phyloP scores from a whole-genome alignment of 2,797 vertebrate genomes.

The Kryptolebias ocellatus region DNA sequence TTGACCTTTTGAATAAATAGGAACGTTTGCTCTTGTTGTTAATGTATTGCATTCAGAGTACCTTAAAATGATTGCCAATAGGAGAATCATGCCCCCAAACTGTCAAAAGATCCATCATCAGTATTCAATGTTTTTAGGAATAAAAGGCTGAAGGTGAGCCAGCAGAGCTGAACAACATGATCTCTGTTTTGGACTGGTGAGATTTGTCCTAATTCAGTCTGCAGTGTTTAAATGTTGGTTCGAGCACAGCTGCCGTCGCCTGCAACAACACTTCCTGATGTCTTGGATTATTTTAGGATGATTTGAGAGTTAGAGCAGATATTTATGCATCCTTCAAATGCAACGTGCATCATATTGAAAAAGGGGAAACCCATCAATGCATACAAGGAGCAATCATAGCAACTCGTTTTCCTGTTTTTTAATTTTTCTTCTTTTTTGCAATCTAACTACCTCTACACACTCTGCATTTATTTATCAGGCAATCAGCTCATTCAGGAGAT shows the following conservation, averaged over 20 bases:
- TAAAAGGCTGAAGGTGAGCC: slow-evolving; percentile 1
- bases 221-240: slow-evolving; percentile 45
- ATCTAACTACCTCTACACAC: too few species aligned
- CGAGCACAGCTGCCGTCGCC: slow-evolving; percentile 49
- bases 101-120: too few species aligned
- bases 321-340: slow-evolving; percentile 30
- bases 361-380: slow-evolving; percentile 9
- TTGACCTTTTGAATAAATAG: too few species aligned
- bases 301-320: slow-evolving; percentile 13
- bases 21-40: too few species aligned
- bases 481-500: too few species aligned
- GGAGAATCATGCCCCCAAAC: too few species aligned
- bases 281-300: slow-evolving; percentile 34
- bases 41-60: too few species aligned
- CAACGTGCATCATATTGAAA: slow-evolving; percentile 16
- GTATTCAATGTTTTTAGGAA: neutral
- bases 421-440: too few species aligned
- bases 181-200: slow-evolving; percentile 24
- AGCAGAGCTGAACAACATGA: neutral
- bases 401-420: too few species aligned
- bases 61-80: too few species aligned
- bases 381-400: too few species aligned
- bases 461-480: too few species aligned
- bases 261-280: slow-evolving; percentile 19
- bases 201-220: slow-evolving; percentile 55